Evolutionary conservation across 2,888 invertebrate genomes (phyloP).

Genomic region (Drosophila histrio): DNA sequence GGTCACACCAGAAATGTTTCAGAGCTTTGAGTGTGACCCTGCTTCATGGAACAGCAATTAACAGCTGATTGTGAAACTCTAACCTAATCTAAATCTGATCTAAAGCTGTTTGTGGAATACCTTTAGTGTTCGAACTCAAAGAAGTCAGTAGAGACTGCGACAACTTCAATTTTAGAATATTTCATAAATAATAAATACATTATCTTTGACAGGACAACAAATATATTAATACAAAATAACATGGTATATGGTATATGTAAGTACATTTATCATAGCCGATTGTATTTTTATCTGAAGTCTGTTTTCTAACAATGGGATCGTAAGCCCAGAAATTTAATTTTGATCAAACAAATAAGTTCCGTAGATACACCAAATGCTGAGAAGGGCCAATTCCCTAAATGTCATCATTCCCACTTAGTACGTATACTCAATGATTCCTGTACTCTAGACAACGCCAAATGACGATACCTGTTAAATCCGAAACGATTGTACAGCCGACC

Average conservation of each 20-base stretch:
- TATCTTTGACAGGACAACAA: neutral
- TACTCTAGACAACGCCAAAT: slow-evolving; percentile 19
- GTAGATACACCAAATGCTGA: neutral
- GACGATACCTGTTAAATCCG: slow-evolving; percentile 23
- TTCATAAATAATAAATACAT: neutral
- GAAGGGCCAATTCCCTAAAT: neutral
- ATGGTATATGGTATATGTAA: neutral
- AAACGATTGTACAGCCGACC: slow-evolving; percentile 22
- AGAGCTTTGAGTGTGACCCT: too few relatives aligned
- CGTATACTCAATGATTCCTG: neutral
- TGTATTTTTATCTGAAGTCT: neutral
- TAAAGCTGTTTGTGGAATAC: too few relatives aligned
- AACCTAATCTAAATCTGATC: too few relatives aligned
- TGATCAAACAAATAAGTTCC: neutral
- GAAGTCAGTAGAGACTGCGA: too few relatives aligned
- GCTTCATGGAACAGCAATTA: too few relatives aligned
- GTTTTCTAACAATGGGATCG: neutral
- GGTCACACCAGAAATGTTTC: too few relatives aligned
- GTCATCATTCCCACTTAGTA: neutral
- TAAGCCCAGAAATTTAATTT: neutral
- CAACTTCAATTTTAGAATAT: neutral
- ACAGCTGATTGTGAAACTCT: too few relatives aligned
- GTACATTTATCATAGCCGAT: neutral
- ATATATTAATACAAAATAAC: neutral
- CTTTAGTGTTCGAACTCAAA: too few relatives aligned